Evolutionary conservation across 2,113 vertebrate genomes (phyloP), one percentile per base, ranked within the genome.

Genomic region (Corythoichthys intestinalis): DNA sequence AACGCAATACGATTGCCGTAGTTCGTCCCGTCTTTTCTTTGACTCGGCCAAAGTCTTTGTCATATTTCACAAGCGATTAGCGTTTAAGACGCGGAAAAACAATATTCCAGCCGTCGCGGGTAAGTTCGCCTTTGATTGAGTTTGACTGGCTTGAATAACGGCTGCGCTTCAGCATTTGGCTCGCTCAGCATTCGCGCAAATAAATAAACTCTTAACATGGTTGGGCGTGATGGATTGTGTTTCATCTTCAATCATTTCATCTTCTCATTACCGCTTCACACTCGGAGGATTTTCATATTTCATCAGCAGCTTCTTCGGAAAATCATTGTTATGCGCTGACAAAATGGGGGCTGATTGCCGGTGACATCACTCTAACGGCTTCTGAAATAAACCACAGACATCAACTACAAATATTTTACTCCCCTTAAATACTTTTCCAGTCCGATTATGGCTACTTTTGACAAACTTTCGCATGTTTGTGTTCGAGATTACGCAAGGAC

Each of bases 61-160:
- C 56, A 58, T 58, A 58, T 58, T 58, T 58, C 56, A 58, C 56
- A 35, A 58, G 56, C 13, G 56, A 58, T 58, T 58, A 58, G 34
- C 56, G 56, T 58, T 37, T 34, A 11, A 57, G 54, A 35, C 4
- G 56, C 3, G 2, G 12, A 58, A 58, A 57, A 58, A 58, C 56
- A 58, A 58, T 58, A 58, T 58, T 14, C 34, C 13, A 14, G 4
- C 34, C 34, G 56, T 37, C 12, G 56, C 12, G 12, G 56, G 56
- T 12, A 37, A 37, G 56, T 6, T 12, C 12, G 12, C 56, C 34
- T 35, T 58, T 58, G 56, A 58, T 58, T 58, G 56, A 58, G 56
- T 37, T 58, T 58, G 56, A 58, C 56, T 58, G 34, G 56, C 34
- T 58, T 58, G 56, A 58, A 37, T 58, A 58, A 37, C 37, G 56